Conservation (phyloP, 2,113 vertebrate species). For the Pelobates fuscus region DNA sequence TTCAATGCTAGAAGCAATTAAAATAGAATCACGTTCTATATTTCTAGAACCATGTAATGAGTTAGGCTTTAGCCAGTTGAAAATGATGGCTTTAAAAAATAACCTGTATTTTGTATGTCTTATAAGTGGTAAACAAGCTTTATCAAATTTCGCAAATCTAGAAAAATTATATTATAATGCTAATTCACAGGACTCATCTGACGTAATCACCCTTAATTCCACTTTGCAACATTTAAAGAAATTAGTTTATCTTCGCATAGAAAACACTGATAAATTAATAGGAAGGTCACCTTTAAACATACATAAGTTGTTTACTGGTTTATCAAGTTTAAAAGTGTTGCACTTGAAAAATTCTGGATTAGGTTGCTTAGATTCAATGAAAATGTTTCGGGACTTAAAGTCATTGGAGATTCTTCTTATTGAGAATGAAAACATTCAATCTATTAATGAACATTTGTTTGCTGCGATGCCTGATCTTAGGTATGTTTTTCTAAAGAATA, state of each 20-base stretch:
- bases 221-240: background rate
- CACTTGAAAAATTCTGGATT: conserved; percentile 29
- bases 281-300: conserved; percentile 6
- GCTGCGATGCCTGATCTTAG: conserved; percentile 6
- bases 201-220: background rate
- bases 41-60: background rate
- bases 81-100: conserved; percentile 11
- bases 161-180: conserved; percentile 6
- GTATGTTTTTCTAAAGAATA: conserved; percentile 21
- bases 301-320: background rate
- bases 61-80: background rate
- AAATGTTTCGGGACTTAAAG: conserved; percentile 19
- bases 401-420: conserved; percentile 17
- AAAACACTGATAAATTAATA: background rate
- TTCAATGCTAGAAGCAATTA: background rate
- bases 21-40: background rate
- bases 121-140: background rate
- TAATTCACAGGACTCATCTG: background rate
- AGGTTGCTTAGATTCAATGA: background rate
- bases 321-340: conserved; percentile 10
- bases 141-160: conserved; percentile 15
- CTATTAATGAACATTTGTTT: conserved; percentile 5
- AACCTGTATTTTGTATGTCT: background rate
- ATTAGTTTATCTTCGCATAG: conserved; percentile 1
- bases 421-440: conserved; percentile 13